Conservation (phyloP, 92 coral and sea anemone genomes). For the Ricordea florida region DNA sequence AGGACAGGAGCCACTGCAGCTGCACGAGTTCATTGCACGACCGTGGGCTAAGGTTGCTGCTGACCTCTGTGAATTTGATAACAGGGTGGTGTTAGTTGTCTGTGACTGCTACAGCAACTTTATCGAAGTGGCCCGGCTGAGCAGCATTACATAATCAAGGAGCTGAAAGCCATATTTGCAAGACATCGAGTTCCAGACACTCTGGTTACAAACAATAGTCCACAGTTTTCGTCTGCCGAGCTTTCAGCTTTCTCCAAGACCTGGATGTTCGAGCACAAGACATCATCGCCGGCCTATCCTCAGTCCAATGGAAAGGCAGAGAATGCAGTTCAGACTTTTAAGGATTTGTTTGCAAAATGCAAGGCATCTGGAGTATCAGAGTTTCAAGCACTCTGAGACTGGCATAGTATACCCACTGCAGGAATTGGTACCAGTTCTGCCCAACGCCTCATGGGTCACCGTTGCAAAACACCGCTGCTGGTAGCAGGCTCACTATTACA, state of each 20-base stretch:
- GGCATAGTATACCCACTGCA: conserved; percentile 53
- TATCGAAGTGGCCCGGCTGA: conserved; percentile 45
- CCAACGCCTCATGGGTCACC: too few relatives aligned
- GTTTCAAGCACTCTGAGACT: conserved; percentile 48
- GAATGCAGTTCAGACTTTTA: conserved; percentile 53
- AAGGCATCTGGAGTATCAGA: conserved; percentile 43
- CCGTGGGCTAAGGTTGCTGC: conserved; percentile 55
- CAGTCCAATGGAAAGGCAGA: conserved; percentile 61
- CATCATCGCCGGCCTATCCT: conserved; percentile 41
- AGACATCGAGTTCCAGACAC: conserved; percentile 44
- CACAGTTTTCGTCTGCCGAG: conserved; percentile 50
- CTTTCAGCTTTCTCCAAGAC: conserved; percentile 42
- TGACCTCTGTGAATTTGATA: conserved; percentile 52
- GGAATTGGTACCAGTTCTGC: too few relatives aligned
- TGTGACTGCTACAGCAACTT: conserved; percentile 42
- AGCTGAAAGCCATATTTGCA: conserved; percentile 41
- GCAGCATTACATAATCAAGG: conserved; percentile 35
- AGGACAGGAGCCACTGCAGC: conserved; percentile 39
- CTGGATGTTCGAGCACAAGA: conserved; percentile 46
- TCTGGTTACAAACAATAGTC: conserved; percentile 29
- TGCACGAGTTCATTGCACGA: conserved; percentile 48
- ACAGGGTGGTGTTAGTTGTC: conserved; percentile 33
- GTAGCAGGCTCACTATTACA: too few relatives aligned
- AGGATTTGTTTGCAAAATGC: conserved; percentile 30
- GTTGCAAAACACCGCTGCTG: too few relatives aligned